These are phyloP conservation scores for Enteromius argenteus DNA, from an alignment of 2,797 vertebrate species.

Conservation along the genomic window DNA sequence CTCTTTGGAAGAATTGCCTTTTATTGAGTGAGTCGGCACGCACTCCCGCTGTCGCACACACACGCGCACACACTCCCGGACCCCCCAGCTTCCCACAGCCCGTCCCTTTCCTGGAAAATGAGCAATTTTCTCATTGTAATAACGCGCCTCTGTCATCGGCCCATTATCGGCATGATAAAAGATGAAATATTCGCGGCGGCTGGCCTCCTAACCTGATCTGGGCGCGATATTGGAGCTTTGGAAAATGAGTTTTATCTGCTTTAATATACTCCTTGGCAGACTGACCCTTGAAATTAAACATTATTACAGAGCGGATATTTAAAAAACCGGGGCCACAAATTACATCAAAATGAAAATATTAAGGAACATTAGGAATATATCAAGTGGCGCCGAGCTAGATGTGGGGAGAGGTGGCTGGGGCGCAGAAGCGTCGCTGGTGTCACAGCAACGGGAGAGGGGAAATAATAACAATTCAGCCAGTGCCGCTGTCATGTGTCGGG, in stretches of 20 bases:
- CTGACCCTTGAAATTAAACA: slow-evolving; percentile 99
- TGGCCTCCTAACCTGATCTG: slow-evolving; percentile 99
- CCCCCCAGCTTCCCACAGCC: slow-evolving; percentile 86
- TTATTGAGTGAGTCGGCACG: slow-evolving; percentile 89
- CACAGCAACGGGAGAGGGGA: slow-evolving; percentile 82
- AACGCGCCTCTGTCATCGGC: slow-evolving; percentile 99
- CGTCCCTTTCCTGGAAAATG: slow-evolving; percentile 89
- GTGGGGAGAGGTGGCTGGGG: slow-evolving; percentile 60
- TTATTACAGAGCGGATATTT: slow-evolving; percentile 99
- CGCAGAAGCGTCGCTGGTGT: slow-evolving; percentile 76
- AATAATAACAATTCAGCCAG: slow-evolving; percentile 92
- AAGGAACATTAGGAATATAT: slow-evolving; percentile 98
- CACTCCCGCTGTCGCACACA: slow-evolving; percentile 77
- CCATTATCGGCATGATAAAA: slow-evolving; percentile 99
- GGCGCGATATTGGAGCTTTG: slow-evolving; percentile 99
- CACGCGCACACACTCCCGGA: slow-evolving; percentile 69
- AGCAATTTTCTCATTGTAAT: slow-evolving; percentile 99
- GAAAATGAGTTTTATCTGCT: slow-evolving; percentile 99
- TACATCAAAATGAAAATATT: slow-evolving; percentile 99
- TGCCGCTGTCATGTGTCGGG: slow-evolving; percentile 88
- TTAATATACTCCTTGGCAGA: slow-evolving; percentile 99
- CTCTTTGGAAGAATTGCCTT: slow-evolving; percentile 88
- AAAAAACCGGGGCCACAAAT: slow-evolving; percentile 99
- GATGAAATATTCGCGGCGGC: slow-evolving; percentile 99
- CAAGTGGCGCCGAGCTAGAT: slow-evolving; percentile 88